Evolutionary conservation across 2,888 invertebrate genomes (phyloP), one percentile per base, ranked within the genome.

Genomic region (Synergus umbraculus): DNA sequence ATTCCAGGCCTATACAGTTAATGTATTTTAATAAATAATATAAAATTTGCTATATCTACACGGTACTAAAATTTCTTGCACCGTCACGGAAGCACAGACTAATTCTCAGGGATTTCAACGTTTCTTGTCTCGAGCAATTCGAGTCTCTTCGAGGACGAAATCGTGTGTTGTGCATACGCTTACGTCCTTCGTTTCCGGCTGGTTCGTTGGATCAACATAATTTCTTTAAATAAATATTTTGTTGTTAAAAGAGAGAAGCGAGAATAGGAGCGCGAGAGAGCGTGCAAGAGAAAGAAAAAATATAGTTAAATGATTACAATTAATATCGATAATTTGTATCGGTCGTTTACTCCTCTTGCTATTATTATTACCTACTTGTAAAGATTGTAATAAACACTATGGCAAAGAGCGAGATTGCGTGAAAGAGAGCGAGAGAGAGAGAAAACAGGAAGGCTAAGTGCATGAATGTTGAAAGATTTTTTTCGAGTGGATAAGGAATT

Each of bases 181-280:
- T 49, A 49, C 77, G 81, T 85, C 84, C 83, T 87, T 84, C 82
- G 82, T 85, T 86, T 84, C 86, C 80, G 88, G 89, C 89, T 90
- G 90, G 89, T 89, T 90, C 89, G 87, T 90, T 90, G 89, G 89
- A 90, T 89, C 89, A 90, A 90, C 86, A 86, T 83, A 86, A 84
- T 86, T 85, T 78, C 80, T 81, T 76, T 81, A 78, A 78, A 63
- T 37, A 58, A 67, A 69, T 79, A 66, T 77, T 79, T 80, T 63
- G 76, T 83, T 78, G 76, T 82, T 81, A 79, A 4, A 41, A 49
- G 64, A 58, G 63, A 78, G 22, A 69, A 73, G 67, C n/a, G 54
- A 82, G n/a, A 46, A 60, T 69, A 77, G 76, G 78, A 76, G 69
- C 76, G 43, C 73, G 69, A 81, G 69, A 77, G 12, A 78, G 44